phyloP scores from a whole-genome alignment of 92 coral and sea anemone genomes.

The Phenganax subtilis region DNA sequence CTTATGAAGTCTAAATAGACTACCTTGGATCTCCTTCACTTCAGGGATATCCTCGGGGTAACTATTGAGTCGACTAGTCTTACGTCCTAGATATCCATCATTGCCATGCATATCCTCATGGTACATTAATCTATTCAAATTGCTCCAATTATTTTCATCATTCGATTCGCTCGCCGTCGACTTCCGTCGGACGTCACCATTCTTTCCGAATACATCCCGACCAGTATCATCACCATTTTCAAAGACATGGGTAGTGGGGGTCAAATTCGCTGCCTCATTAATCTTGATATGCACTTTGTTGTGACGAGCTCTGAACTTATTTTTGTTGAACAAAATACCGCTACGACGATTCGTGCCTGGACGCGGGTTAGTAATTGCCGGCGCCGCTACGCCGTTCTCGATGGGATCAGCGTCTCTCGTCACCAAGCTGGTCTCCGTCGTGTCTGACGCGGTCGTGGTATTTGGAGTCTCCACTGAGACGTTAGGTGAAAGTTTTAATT shows the following conservation, averaged over 20 bases:
- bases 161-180: conserved; percentile 58
- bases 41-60: conserved; percentile 35
- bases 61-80: conserved; percentile 37
- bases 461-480: conserved; percentile 43
- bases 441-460: conserved; percentile 27
- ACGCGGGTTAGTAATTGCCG: conserved; percentile 86
- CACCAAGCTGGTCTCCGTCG: conserved; percentile 38
- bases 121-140: conserved; percentile 24
- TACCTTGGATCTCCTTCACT: not conserved
- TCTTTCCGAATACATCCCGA: conserved; percentile 4
- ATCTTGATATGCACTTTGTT: conserved; percentile 67
- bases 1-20: not conserved
- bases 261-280: conserved; percentile 43
- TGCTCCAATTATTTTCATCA: conserved; percentile 61
- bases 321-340: conserved; percentile 94
- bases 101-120: conserved; percentile 29
- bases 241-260: conserved; percentile 7
- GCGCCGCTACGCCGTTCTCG: conserved; percentile 51
- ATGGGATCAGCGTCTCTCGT: conserved; percentile 49
- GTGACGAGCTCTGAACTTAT: conserved; percentile 79
- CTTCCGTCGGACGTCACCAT: conserved; percentile 20
- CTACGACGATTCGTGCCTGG: conserved; percentile 99
- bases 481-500: conserved; percentile 35
- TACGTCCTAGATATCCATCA: conserved; percentile 35
- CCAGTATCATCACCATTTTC: conserved; percentile 28